Evolutionary conservation across 2,888 invertebrate species (phyloP), one percentile per base, ranked within the genome.

Genomic region (Cataglyphis altisquamis): DNA sequence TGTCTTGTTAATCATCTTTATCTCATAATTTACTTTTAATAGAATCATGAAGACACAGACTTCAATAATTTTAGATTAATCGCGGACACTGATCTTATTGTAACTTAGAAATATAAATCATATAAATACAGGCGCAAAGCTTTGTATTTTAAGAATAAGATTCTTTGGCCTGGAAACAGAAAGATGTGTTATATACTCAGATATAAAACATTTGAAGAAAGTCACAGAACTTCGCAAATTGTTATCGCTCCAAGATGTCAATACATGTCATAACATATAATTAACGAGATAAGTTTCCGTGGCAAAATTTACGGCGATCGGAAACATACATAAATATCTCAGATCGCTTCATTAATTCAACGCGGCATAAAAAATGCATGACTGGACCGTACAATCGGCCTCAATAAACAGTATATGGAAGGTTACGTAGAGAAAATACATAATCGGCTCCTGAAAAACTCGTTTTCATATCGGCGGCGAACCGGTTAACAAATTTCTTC

Each of bases 401-500:
- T 45, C 60, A 32, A 78, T 78, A 78, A 78, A 70, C 32, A n/a
- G n/a, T 29, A 45, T n/a, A 25, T 32, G 70, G 70, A 78, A 70
- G 9, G 70, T 70, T 78, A 68, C 70, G 70, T 68, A 21, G 39
- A 78, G 70, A 60, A 57, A 70, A 78, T 60, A 70, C 78, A 78
- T 78, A 70, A 78, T 78, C 68, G 67, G 29, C 45, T 52, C 45
- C 70, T 70, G 36, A 78, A 60, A 78, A 78, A 78, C 70, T 78
- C 70, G 70, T 78, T 78, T 78, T 70, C 78, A 60, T 78, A 78
- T 70, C 70, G 57, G 45, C 70, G 70, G 41, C 45, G 45, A 78
- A 78, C 78, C 78, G 70, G 78, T 78, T 78, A 78, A 70, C 45
- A 70, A 70, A 70, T 57, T 52, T 77, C 29, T 66, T 68, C 41